Evolutionary conservation across 2,113 vertebrate genomes (phyloP).

Genomic region (Indicator maculatus): DNA sequence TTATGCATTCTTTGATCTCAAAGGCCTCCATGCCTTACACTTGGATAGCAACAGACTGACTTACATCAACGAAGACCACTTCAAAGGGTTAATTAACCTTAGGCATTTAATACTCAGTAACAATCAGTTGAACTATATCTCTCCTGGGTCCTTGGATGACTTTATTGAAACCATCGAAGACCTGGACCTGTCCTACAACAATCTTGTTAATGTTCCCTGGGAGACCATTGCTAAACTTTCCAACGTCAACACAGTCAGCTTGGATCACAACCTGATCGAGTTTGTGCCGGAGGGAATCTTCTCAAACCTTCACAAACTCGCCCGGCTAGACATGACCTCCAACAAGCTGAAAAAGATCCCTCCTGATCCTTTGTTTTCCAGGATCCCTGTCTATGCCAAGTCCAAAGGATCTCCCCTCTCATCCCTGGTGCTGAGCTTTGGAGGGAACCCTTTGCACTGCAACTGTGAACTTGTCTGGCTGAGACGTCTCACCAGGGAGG

Average conservation of each 20-base stretch:
- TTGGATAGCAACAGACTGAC: constrained; percentile 92
- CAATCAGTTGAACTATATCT: constrained; percentile 90
- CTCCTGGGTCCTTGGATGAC: constrained; percentile 86
- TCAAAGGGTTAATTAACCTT: constrained; percentile 88
- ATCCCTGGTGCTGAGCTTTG: constrained; percentile 90
- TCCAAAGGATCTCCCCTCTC: constrained; percentile 84
- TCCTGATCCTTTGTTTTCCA: constrained; percentile 89
- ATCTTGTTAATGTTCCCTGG: constrained; percentile 89
- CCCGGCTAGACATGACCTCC: constrained; percentile 94
- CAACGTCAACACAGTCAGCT: constrained; percentile 91
- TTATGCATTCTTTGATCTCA: constrained; percentile 88
- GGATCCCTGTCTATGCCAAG: constrained; percentile 90
- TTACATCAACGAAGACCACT: constrained; percentile 84
- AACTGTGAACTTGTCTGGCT: constrained; percentile 96
- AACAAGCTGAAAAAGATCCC: constrained; percentile 97
- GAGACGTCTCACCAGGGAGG: constrained; percentile 88
- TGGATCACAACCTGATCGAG: constrained; percentile 96
- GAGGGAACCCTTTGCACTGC: constrained; percentile 92
- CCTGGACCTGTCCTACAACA: constrained; percentile 96
- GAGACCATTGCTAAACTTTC: constrained; percentile 84
- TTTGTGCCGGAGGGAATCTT: constrained; percentile 92
- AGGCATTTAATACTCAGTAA: constrained; percentile 92
- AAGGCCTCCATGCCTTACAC: constrained; percentile 88
- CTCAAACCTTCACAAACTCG: constrained; percentile 93
- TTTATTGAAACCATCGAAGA: constrained; percentile 91